Evolutionary conservation across 2,113 vertebrate species (phyloP).

Genomic region (Miniopterus natalensis): DNA sequence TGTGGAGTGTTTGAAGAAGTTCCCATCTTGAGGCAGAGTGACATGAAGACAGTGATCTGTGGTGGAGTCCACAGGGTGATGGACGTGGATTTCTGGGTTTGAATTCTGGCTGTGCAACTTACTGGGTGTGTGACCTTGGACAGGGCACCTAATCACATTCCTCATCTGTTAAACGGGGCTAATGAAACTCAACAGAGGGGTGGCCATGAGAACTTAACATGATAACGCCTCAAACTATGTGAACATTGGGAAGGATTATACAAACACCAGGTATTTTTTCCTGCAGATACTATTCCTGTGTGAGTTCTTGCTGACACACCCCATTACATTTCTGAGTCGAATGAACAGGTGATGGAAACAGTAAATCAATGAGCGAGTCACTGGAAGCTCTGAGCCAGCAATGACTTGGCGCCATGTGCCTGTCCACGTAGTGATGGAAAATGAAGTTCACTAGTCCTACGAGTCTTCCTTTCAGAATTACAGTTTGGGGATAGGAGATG

Average conservation of each 20-base stretch:
- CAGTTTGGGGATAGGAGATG: no score
- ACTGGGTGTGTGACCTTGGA: background rate
- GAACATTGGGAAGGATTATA: background rate
- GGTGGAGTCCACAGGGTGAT: background rate
- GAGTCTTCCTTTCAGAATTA: background rate
- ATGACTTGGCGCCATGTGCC: background rate
- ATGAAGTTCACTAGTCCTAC: background rate
- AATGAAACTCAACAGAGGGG: background rate
- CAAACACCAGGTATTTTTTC: background rate
- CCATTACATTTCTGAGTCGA: constrained; percentile 17
- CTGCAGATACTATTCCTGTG: background rate
- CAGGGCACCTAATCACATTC: background rate
- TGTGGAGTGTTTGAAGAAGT: background rate
- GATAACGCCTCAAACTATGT: background rate
- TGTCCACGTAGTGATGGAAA: background rate
- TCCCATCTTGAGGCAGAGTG: background rate
- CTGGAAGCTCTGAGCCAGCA: background rate
- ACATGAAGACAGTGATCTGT: background rate
- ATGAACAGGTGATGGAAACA: background rate
- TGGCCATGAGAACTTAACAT: background rate
- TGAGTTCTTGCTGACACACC: background rate
- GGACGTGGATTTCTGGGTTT: background rate
- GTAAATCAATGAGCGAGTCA: background rate
- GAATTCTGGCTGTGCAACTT: background rate
- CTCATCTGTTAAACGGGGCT: background rate